Percentiles rank a stretch among this genome's conserved stretches.
Evolutionary conservation across 2,797 vertebrate genomes (phyloP).

Genomic region (Alcedo quadribrachys): DNA sequence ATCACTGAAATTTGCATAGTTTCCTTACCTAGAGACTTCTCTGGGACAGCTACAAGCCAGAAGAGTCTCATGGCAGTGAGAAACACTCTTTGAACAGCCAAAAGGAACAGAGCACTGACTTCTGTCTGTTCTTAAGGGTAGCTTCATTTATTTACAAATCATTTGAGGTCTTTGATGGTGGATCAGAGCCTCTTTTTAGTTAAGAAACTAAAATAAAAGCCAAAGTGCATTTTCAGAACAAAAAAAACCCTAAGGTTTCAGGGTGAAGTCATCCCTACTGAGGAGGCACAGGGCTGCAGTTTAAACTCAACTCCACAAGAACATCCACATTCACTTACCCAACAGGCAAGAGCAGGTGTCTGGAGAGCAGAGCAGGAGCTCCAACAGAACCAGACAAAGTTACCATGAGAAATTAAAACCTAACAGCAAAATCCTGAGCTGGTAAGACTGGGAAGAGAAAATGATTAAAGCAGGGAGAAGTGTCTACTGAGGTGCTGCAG

Average conservation of each 20-base stretch:
- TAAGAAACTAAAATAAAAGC: neutral
- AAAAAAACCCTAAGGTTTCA: neutral
- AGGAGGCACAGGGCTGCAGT: neutral
- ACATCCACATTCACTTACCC: neutral
- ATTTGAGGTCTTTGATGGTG: neutral
- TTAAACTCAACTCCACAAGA: neutral
- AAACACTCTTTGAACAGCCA: neutral
- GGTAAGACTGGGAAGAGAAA: neutral
- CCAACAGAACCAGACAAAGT: neutral
- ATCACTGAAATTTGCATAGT: neutral
- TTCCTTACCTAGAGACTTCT: neutral
- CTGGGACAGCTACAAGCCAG: no score
- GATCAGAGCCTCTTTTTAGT: neutral
- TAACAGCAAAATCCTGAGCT: neutral
- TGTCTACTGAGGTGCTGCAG: neutral
- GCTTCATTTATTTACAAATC: neutral
- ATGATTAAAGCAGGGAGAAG: neutral
- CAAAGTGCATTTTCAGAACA: neutral
- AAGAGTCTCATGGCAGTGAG: neutral
- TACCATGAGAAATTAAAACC: neutral
- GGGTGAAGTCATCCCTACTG: neutral
- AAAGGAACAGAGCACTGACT: neutral
- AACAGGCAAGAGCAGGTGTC: neutral
- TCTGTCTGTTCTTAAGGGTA: neutral
- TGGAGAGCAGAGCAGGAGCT: neutral